Base-by-base conservation (phyloP, 2,113 vertebrate genomes). In the Corythornis vintsioides region DNA sequence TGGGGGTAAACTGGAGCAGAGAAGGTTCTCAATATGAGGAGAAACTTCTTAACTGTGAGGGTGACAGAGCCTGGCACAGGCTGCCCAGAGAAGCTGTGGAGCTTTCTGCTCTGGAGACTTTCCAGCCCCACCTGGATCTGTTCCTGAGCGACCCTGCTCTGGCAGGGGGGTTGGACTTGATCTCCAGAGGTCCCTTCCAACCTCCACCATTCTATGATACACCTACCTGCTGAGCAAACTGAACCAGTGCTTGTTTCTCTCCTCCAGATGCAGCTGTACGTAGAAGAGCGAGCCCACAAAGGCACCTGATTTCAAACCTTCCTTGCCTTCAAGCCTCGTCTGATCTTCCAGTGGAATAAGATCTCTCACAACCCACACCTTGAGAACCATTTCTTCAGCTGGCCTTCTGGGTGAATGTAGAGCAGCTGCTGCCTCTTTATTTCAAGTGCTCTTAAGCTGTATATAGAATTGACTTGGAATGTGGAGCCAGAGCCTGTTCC, bases 211-310 rank as follows among this genome's bases (percentile, higher is more conserved):
- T 38, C 38, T 38, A 38, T 38, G 38, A 38, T 38, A 38, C 38
- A 38, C 77, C 31, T 78, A 35, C 64, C 40, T 81, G 67, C 19
- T 3, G 8, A 21, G 13, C 65, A 61, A 5, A 17, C 0, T 3
- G 50, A 57, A n/a, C 28, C 25, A 74, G 26, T 40, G 28, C n/a
- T 79, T 12, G 4, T 56, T 71, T 83, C 75, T 73, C 11, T 70
- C 40, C 42, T 92, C 76, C 43, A 99, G 99, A 99, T 99, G 99
- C 99, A 99, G 97, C 98, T 99, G 2, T 99, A 99, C 2, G 99
- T 99, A 63, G 99, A 99, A 92, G 99, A 99, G 70, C 97, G 98
- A 88, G 98, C 99, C 47, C 99, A 99, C 81, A 99, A 99, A 92
- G 96, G 97, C 65, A 98, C 98, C 83, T 98, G 97, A 98, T 77